A percentile compares a stretch with the other conserved stretches of the same genome.
These are phyloP conservation scores for Tiliqua scincoides DNA, from an alignment of 2,113 vertebrate genomes.

Conservation along the genomic window DNA sequence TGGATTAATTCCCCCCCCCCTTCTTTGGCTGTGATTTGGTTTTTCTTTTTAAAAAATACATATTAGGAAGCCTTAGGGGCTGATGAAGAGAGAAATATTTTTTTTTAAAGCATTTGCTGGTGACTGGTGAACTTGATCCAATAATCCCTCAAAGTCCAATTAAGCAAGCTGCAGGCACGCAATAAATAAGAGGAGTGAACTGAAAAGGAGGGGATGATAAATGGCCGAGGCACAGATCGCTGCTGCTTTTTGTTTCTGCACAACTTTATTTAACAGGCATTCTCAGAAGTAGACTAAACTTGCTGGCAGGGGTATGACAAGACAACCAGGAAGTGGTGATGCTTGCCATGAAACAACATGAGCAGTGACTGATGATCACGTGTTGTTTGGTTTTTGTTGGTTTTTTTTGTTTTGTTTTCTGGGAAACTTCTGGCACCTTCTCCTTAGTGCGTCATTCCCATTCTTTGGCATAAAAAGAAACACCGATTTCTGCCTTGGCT, in stretches of 20 bases:
- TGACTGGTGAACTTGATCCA: constrained; percentile 13
- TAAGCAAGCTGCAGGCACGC: constrained; percentile 17
- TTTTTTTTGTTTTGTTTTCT: neutral
- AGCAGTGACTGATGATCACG: constrained; percentile 7
- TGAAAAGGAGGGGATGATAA: neutral
- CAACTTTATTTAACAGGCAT: neutral
- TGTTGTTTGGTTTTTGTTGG: too few relatives aligned
- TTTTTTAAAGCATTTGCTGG: neutral
- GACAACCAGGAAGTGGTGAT: neutral
- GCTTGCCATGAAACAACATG: neutral
- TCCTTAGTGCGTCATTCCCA: neutral
- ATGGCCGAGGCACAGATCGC: neutral
- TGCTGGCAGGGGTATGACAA: constrained; percentile 5
- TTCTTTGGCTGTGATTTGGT: constrained; percentile 16
- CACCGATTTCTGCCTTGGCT: rapidly evolving
- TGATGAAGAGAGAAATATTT: neutral
- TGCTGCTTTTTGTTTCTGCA: constrained; percentile 7
- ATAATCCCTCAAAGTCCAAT: constrained; percentile 32
- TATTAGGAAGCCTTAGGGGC: constrained; percentile 29
- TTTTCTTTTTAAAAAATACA: constrained; percentile 37
- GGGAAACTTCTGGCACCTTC: neutral
- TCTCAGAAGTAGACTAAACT: constrained; percentile 15
- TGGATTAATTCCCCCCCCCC: constrained; percentile 39
- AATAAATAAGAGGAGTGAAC: constrained; percentile 26
- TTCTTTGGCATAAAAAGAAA: constrained; percentile 15